Evolutionary conservation across 2,888 invertebrate species (phyloP), one percentile per base, ranked within the genome.

Genomic region (Diogma glabrata): DNA sequence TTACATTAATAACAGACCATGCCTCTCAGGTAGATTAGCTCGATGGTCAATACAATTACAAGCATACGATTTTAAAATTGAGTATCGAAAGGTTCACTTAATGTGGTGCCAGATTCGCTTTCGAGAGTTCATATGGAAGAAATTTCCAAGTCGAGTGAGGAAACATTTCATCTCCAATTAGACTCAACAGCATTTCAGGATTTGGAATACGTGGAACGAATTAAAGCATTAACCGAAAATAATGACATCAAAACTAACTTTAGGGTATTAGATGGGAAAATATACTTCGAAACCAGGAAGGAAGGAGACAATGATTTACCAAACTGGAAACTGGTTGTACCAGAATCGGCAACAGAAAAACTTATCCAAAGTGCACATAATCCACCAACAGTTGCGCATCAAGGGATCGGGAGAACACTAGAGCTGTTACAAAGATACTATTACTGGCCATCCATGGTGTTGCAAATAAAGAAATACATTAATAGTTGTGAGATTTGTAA

Each of bases 31-130:
- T 4, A 19, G 40, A 8, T 47, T 51, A 33, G 51, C 51, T 17
- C 26, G 51, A 12, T 51, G 51, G 48, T 26, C 22, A 17, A 20
- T 51, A 19, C 46, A 51, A 47, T 23, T 51, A 10, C 51, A 51
- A 24, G 47, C 47, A 7, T 51, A 38, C 14, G 47, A 40, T 26
- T 51, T 51, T n/a, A 10, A 47, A n/a, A 51, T 51, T 3, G 47
- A 47, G 20, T 38, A 51, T 28, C 17, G 51, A 51, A 51, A 28
- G 38, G 40, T 10, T 28, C 47, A 8, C 14, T 24, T 2, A 51
- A 51, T 33, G 24, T 51, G 17, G 51, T 47, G 16, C 51, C 50
- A 3, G 51, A 51, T 17, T 38, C 47, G 4, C n/a, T 33, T 4
- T 9, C 33, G 6, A 12, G 33, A 33, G 33, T 14, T n/a, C 33